These are phyloP conservation scores for Harmothoe impar DNA, from an alignment of 2,888 invertebrate species.

Conservation along the genomic window DNA sequence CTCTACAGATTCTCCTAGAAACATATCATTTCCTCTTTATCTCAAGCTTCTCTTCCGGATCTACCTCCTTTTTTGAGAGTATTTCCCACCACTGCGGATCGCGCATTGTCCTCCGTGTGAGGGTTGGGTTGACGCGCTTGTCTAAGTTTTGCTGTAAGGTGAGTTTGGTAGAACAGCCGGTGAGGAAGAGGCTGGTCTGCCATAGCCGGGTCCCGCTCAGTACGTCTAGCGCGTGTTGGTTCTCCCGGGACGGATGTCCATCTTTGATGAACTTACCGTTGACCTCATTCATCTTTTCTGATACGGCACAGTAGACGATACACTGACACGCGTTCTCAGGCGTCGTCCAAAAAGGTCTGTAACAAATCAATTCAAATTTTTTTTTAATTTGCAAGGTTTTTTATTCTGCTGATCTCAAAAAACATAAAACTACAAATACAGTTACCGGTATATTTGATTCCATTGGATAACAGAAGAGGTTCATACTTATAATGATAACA, in stretches of 20 bases:
- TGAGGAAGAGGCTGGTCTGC: constrained; percentile 35
- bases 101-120: neutral
- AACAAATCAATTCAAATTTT: neutral
- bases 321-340: constrained; percentile 27
- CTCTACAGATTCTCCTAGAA: too few species aligned
- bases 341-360: constrained; percentile 10
- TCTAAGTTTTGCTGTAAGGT: neutral
- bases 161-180: neutral
- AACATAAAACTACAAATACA: too few species aligned
- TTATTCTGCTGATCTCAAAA: too few species aligned
- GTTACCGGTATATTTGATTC: too few species aligned
- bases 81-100: constrained; percentile 49
- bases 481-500: too few species aligned
- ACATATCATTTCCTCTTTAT: constrained; percentile 16
- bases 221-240: neutral
- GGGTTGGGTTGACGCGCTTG: constrained; percentile 17
- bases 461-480: too few species aligned
- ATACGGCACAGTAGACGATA: neutral
- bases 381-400: too few species aligned
- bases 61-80: neutral
- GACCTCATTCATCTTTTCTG: constrained; percentile 7
- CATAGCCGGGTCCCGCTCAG: neutral
- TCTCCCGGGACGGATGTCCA: neutral
- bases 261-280: constrained; percentile 45
- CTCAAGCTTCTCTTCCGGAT: neutral